Conservation (phyloP, 2,888 invertebrate species). For the Meghimatium bilineatum region DNA sequence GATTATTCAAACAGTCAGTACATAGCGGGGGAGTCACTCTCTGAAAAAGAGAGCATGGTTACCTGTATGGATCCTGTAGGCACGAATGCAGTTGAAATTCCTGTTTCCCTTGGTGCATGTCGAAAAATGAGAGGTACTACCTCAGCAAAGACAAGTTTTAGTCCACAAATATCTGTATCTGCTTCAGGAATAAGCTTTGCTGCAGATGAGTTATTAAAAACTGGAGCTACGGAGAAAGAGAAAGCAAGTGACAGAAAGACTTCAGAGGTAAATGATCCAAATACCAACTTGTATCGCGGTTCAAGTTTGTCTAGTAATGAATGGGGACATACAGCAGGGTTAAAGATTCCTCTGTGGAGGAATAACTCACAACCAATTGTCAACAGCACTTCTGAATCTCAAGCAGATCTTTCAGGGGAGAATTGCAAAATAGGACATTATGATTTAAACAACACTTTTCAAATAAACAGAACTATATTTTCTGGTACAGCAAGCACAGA, state of each 20-base stretch:
- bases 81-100: conserved; percentile 16
- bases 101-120: conserved; percentile 15
- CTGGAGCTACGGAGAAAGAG: background rate
- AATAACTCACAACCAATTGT: background rate
- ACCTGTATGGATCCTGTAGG: background rate
- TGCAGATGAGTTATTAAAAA: background rate
- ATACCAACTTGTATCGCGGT: background rate
- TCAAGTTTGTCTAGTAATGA: conserved; percentile 2
- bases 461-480: conserved; percentile 26
- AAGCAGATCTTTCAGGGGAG: background rate
- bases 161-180: background rate
- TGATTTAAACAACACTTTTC: conserved; percentile 43
- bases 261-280: background rate
- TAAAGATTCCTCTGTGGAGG: background rate
- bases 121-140: conserved; percentile 19
- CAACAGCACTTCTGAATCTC: background rate
- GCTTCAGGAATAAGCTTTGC: conserved; percentile 32
- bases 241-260: background rate
- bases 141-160: background rate
- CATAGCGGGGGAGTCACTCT: background rate
- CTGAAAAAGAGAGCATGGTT: conserved; percentile 9
- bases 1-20: background rate
- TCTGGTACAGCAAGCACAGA: conserved; percentile 36
- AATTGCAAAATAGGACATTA: conserved; percentile 15
- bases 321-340: background rate